Evolutionary conservation across 2,113 vertebrate species (phyloP).

Genomic region (Myotis brandtii): DNA sequence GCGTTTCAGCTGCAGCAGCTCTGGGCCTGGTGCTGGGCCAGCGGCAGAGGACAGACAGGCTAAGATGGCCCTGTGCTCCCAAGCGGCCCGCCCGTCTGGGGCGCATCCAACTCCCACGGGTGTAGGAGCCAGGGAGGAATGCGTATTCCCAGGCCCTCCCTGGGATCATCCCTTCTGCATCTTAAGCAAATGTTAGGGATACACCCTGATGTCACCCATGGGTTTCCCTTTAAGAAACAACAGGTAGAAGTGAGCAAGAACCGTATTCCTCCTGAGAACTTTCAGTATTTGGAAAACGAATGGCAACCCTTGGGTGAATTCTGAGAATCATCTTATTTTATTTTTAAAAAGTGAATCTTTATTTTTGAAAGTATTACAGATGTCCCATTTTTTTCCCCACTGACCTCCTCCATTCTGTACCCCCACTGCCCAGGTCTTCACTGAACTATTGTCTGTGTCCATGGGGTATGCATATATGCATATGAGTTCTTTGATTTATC

Average conservation of each 20-base stretch:
- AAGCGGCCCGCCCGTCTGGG: no score
- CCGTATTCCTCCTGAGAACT: background rate
- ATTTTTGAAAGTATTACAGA: no score
- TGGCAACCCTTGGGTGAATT: background rate
- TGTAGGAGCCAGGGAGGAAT: background rate
- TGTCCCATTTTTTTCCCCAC: no score
- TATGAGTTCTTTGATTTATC: no score
- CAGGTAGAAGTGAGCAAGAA: background rate
- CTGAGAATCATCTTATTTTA: background rate
- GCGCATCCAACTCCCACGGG: fast-evolving
- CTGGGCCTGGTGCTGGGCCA: background rate
- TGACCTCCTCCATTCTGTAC: no score
- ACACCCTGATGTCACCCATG: background rate
- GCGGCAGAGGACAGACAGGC: background rate
- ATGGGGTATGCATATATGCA: no score
- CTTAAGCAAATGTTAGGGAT: background rate
- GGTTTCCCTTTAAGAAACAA: background rate
- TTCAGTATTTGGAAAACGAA: slow-evolving; percentile 2
- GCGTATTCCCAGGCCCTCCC: background rate
- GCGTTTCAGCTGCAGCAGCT: background rate
- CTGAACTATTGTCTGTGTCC: no score
- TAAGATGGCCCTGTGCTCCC: background rate
- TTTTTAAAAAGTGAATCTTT: no score
- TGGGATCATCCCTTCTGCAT: background rate
- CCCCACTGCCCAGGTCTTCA: no score